Base-by-base conservation (phyloP, 2,113 vertebrate genomes). In the Centropristis striata region DNA sequence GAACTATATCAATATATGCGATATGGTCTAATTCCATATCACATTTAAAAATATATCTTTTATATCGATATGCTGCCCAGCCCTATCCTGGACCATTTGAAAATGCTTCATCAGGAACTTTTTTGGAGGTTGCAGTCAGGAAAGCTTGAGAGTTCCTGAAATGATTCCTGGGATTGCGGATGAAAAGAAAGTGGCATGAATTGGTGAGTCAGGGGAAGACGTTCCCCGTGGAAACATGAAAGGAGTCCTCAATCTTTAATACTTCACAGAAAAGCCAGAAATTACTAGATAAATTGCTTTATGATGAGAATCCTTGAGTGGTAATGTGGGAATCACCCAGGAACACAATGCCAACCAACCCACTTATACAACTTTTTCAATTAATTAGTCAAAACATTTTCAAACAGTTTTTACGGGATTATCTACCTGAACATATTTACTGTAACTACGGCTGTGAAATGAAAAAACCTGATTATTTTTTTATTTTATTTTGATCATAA, bases 181-280 rank as follows among this genome's bases (percentile, higher is more conserved):
- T 25, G 18, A 15, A 20, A 12, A 51, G 27, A n/a, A 44, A 55
- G 14, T 55, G 25, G 5, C 21, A 54, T 63, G 15, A 53, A 44
- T 44, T 32, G 16, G 13, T 23, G 42, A 58, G 16, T 5, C 44
- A 25, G 27, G 18, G 15, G 27, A 13, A 27, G 28, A 46, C 1
- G 25, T 50, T 65, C 50, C 50, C 42, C 1, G 5, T 16, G 14
- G 42, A 80, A 49, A 58, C 13, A 49, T 41, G 53, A 51, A 44
- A 49, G 51, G 20, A 37, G 20, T 25, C 23, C 3, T 50, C 7
- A 1, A n/a, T 51, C 23, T 55, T 11, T 18, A 15, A 49, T 32
- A 18, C 39, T 57, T 65, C 32, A 65, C 12, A 64, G 41, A 27
- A 79, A 79, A 57, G 46, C 8, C 25, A 27, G 53, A 46, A 18